Conservation (phyloP, 2,797 vertebrate genomes). For the Onychomys leucogaster region DNA sequence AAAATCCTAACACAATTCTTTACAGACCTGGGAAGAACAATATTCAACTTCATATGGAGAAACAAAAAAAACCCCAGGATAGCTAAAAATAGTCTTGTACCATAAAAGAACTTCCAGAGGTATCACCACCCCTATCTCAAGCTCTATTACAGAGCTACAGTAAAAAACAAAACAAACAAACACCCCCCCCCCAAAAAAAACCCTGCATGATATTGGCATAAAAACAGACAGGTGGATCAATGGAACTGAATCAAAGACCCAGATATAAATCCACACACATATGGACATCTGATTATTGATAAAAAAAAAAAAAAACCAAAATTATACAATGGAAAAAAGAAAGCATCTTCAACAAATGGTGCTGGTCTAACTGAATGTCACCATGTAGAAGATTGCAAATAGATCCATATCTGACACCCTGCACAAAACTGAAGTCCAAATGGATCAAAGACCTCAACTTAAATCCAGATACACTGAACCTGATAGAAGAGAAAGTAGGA, state of each 20-base stretch:
- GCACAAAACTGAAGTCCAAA: background rate
- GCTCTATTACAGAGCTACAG: too few species aligned
- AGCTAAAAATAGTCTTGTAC: too few species aligned
- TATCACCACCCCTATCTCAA: too few species aligned
- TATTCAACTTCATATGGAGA: too few species aligned
- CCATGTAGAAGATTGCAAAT: background rate
- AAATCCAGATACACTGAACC: background rate
- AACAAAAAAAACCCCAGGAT: too few species aligned
- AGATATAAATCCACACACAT: background rate
- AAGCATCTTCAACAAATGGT: background rate
- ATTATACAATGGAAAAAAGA: background rate
- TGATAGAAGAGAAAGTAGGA: too few species aligned
- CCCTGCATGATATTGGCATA: background rate
- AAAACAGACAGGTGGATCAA: background rate
- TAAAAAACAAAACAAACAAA: too few species aligned
- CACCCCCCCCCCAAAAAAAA: too few species aligned
- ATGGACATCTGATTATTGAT: background rate
- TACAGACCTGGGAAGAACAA: too few species aligned
- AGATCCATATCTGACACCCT: background rate
- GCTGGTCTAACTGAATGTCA: background rate
- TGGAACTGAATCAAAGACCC: background rate
- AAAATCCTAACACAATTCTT: too few species aligned
- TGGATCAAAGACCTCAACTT: background rate
- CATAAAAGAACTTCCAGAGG: too few species aligned
- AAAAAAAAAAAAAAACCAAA: background rate